Percentiles rank a stretch among this genome's conserved stretches.
Conservation (phyloP, 2,797 vertebrate genomes). For the Mareca strepera region DNA sequence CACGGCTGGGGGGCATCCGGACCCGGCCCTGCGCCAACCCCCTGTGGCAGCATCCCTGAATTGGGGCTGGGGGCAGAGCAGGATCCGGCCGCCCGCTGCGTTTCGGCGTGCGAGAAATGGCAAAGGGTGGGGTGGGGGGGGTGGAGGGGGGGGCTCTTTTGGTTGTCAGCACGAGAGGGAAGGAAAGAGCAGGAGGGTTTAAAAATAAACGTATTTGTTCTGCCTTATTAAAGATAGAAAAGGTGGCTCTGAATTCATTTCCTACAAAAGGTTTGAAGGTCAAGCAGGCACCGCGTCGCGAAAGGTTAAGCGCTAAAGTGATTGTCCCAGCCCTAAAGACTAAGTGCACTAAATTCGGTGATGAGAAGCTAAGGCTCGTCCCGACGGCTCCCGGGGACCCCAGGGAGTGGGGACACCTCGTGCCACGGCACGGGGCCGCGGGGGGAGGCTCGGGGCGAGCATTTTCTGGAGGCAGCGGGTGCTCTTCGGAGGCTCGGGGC, state of each 20-base stretch:
- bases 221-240: conserved; percentile 73
- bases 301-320: conserved; percentile 47
- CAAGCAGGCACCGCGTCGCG: conserved; percentile 32
- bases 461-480: too few species aligned
- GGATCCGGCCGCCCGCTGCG: not conserved
- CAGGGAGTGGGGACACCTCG: rapidly evolving
- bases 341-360: conserved; percentile 23
- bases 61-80: not conserved
- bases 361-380: conserved; percentile 25
- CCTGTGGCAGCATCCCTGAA: conserved; percentile 33
- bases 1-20: not conserved
- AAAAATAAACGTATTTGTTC: conserved; percentile 67
- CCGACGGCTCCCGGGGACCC: not conserved
- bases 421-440: not conserved
- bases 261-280: conserved; percentile 69
- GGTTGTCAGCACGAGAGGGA: conserved; percentile 72
- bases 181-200: conserved; percentile 58
- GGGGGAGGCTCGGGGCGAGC: too few species aligned
- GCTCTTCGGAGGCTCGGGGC: not conserved
- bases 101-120: conserved; percentile 20
- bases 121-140: not conserved
- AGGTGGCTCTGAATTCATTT: conserved; percentile 61
- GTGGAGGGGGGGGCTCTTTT: conserved; percentile 42
- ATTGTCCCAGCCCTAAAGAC: conserved; percentile 57
- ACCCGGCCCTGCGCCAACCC: not conserved